These are phyloP conservation scores for Spongilla lacustris DNA, from an alignment of 37 sponge, comb jelly and placozoan genomes.

Conservation along the genomic window DNA sequence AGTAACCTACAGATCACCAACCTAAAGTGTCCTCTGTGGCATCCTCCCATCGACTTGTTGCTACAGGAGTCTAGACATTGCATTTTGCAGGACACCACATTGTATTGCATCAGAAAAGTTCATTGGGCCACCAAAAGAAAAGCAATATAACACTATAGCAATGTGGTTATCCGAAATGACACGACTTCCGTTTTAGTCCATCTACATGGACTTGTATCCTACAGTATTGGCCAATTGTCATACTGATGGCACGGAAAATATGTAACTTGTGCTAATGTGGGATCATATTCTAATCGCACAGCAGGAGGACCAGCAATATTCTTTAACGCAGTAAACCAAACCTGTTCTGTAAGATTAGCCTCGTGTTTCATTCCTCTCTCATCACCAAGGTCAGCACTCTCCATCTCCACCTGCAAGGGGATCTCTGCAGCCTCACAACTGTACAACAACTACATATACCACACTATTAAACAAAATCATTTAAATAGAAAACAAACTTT, in stretches of 20 bases:
- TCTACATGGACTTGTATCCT: too few relatives aligned
- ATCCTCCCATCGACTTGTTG: constrained; percentile 76
- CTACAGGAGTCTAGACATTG: constrained; percentile 38
- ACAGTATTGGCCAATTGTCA: too few relatives aligned
- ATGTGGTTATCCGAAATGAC: not conserved
- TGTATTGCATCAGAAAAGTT: not conserved
- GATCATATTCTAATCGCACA: not conserved
- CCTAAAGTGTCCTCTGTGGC: constrained; percentile 63
- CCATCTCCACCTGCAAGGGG: constrained; percentile 65
- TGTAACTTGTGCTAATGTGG: not conserved
- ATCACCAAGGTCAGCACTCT: constrained; percentile 34
- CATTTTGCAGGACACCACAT: not conserved
- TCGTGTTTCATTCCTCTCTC: constrained; percentile 6
- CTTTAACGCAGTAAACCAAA: constrained; percentile 11
- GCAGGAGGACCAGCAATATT: not conserved
- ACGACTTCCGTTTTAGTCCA: not conserved
- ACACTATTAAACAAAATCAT: too few relatives aligned
- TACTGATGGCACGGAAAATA: not conserved
- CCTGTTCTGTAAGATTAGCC: constrained; percentile 11
- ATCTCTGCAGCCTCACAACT: too few relatives aligned
- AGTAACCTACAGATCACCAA: not conserved
- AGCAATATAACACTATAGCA: not conserved
- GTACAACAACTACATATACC: too few relatives aligned
- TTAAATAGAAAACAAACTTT: too few relatives aligned
- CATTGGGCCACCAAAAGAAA: not conserved